Base-by-base conservation (phyloP, 2,888 invertebrate species). In the Watsonalla cultraria region DNA sequence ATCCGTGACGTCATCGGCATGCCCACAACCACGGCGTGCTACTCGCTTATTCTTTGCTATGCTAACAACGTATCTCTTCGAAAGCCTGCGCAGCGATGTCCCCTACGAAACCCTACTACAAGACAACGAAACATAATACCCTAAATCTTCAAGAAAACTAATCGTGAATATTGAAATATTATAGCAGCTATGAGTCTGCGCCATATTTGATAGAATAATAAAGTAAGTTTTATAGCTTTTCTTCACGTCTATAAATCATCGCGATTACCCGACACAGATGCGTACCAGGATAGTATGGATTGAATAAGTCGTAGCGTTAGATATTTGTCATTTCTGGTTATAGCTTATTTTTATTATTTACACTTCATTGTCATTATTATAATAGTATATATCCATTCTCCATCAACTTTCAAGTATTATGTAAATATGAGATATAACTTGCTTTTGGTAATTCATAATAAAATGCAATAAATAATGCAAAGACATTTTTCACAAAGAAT, bases 161-260 rank as follows among this genome's bases (percentile, higher is more conserved):
- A 42, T 42, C 42, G 42, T 42, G 42, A 42, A 42, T 42, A 63
- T 65, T 57, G 65, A 68, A 69, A 65, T 71, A 72, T 71, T 63
- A 72, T 72, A 75, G 60, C 62, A 54, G 61, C 61, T 68, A 61
- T 59, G 69, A 72, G 66, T 73, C 70, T 72, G 75, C 74, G 68
- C 68, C 68, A 68, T 62, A 68, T 76, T 82, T 80, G 79, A 83
- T 82, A 77, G 80, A 83, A 82, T 79, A 82, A 82, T 82, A 84
- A 82, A 84, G 71, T 72, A 73, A 76, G 77, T 82, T 84, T 81
- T 81, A 83, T 82, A 76, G 76, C 74, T 71, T 76, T 76, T 77
- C 74, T 71, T 72, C 66, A 72, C 68, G 61, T 64, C 75, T 73
- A 82, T 83, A 81, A 81, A 82, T 80, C 76, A 74, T 62, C 55